phyloP scores from a whole-genome alignment of 2,888 invertebrate genomes.

The Clivina fossor region DNA sequence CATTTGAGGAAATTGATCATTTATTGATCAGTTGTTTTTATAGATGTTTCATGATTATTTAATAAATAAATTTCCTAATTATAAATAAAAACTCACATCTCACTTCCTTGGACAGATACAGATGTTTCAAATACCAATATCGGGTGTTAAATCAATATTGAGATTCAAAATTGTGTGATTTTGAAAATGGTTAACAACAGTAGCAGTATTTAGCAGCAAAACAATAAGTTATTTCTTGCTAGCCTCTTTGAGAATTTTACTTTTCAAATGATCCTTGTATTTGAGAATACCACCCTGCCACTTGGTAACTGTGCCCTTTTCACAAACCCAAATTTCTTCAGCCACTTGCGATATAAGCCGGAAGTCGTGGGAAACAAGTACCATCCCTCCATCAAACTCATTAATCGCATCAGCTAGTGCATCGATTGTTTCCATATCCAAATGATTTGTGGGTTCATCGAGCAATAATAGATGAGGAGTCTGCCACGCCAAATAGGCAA shows the following conservation, averaged over 20 bases:
- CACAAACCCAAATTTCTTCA: conserved; percentile 99
- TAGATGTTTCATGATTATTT: no score
- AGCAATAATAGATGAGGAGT: conserved; percentile 87
- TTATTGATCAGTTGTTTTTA: conserved; percentile 3
- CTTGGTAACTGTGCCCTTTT: conserved; percentile 91
- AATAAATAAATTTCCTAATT: no score
- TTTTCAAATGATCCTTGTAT: conserved; percentile 93
- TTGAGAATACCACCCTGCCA: conserved; percentile 96
- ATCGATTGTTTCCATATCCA: conserved; percentile 98
- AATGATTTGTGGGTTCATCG: conserved; percentile 90
- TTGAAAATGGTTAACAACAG: no score
- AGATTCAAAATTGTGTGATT: no score
- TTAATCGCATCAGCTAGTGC: conserved; percentile 96
- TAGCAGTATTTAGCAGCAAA: no score
- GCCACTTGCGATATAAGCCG: conserved; percentile 98
- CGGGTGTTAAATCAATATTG: no score
- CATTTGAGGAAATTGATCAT: conserved; percentile 12
- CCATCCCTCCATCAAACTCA: conserved; percentile 97
- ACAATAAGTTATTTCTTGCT: conserved; percentile 46
- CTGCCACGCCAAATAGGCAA: conserved; percentile 98
- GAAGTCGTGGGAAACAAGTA: conserved; percentile 99
- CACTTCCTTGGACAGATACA: no score
- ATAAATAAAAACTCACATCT: no score
- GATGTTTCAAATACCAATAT: no score
- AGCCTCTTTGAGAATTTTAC: conserved; percentile 77